Conservation (phyloP, 1,140 invertebrate genomes). For the Bombus haemorrhoidalis region DNA sequence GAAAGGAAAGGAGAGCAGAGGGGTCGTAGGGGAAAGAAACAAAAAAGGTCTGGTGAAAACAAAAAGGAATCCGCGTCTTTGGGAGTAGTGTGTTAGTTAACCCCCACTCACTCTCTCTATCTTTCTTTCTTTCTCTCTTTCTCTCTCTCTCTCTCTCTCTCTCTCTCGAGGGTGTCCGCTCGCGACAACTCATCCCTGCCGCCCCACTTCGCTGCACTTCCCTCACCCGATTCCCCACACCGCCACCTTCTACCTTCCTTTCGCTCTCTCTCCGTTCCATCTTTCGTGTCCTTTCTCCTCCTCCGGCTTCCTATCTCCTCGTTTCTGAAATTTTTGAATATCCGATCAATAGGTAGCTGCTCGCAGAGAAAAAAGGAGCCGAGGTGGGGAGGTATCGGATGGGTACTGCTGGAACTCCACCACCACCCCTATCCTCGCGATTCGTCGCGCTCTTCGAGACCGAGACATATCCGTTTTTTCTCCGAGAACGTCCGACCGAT, state of each 20-base stretch:
- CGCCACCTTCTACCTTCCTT: constrained; percentile 33
- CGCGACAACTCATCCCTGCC: constrained; percentile 63
- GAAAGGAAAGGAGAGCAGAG: constrained; percentile 40
- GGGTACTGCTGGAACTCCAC: constrained; percentile 59
- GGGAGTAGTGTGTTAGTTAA: constrained; percentile 71
- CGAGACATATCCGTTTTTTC: constrained; percentile 60
- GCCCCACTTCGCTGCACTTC: constrained; percentile 44
- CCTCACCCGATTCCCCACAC: neutral
- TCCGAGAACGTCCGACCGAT: constrained; percentile 29
- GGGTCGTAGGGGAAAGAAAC: constrained; percentile 69
- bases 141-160: no score
- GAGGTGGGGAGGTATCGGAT: constrained; percentile 63
- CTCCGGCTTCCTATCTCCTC: constrained; percentile 62
- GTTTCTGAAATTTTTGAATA: constrained; percentile 81
- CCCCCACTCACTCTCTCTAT: constrained; percentile 42
- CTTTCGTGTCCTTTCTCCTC: constrained; percentile 60
- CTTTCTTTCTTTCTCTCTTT: no score
- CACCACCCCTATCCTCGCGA: constrained; percentile 44
- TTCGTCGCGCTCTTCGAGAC: constrained; percentile 60
- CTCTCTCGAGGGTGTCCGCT: constrained; percentile 34
- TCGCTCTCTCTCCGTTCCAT: constrained; percentile 33
- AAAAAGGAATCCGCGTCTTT: constrained; percentile 73
- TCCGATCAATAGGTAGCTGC: constrained; percentile 79
- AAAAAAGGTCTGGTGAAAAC: constrained; percentile 68
- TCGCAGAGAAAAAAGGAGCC: constrained; percentile 72